phyloP scores from a whole-genome alignment of 1,140 invertebrate genomes.

The Aphaenogaster rudis region DNA sequence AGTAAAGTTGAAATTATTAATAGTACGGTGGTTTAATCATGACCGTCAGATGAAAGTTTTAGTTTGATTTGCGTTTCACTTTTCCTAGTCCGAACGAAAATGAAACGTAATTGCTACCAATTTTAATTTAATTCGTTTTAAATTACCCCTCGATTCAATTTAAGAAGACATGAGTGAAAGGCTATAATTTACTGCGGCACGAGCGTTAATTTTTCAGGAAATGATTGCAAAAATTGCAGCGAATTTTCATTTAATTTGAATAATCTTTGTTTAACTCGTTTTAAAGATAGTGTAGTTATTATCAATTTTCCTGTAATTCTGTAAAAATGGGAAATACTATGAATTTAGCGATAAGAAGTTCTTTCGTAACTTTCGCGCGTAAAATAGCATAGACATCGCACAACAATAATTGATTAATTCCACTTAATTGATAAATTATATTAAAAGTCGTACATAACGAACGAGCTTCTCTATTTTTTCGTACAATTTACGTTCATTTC shows the following conservation, averaged over 20 bases:
- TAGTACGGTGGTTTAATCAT: slow-evolving; percentile 15
- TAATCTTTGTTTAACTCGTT: not conserved
- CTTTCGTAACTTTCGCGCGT: not conserved
- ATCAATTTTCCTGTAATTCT: not conserved
- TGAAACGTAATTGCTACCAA: slow-evolving; percentile 22
- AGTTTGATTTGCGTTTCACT: slow-evolving; percentile 32
- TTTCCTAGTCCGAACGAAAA: slow-evolving; percentile 5
- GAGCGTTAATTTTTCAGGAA: not conserved
- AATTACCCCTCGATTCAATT: slow-evolving; percentile 10
- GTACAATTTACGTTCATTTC: not conserved
- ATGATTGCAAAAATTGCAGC: slow-evolving; percentile 2
- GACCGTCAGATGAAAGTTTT: slow-evolving; percentile 12
- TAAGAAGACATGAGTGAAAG: not conserved
- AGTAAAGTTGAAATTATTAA: slow-evolving; percentile 50
- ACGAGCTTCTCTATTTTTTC: slow-evolving; percentile 2
- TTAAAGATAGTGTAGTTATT: not conserved
- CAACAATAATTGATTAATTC: slow-evolving; percentile 17
- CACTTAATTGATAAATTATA: slow-evolving; percentile 14
- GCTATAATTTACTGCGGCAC: not conserved
- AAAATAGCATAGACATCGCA: not conserved
- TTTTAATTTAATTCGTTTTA: slow-evolving; percentile 24
- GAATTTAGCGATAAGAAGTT: not conserved
- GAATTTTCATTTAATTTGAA: slow-evolving; percentile 25
- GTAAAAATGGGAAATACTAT: slow-evolving; percentile 1
- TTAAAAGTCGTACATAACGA: not conserved